Evolutionary conservation across 2,888 invertebrate species (phyloP), one percentile per base, ranked within the genome.

Genomic region (Zygothrica quintamaculata): DNA sequence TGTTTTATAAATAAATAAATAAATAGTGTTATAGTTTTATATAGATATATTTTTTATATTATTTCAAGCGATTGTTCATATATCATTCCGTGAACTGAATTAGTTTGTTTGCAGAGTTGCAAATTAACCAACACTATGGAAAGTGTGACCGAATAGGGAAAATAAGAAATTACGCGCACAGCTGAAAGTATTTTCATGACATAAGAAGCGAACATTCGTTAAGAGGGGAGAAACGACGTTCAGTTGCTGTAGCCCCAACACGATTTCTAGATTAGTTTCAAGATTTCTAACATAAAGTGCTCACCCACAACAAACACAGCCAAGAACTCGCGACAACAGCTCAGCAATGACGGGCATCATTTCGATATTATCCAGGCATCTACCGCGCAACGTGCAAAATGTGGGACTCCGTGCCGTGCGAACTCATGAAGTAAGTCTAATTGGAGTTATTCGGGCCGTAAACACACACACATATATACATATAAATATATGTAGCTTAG

Each of bases 291-390:
- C 39, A 44, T 51, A 84, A 67, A 71, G 74, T 85, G 64, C 61
- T 72, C 33, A 64, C 48, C 57, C 36, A 61, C 31, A 56, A 42
- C 44, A 47, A 44, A 25, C 47, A 39, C 43, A 50, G 71, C 74
- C 39, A 56, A 42, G 47, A 44, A 40, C 11, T 59, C 56, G 51
- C 44, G 40, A 47, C 61, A 47, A 61, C 61, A 64, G 33, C 66
- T 57, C 59, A 65, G 60, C 50, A 59, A 92, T 92, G 92, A 91
- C 92, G 85, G 91, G 91, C 66, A 89, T 93, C 89, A 89, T 93
- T 72, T 91, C 91, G 55, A 85, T 92, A 78, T 90, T 92, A 69
- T 89, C 92, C 72, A 91, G 92, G 71, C 91, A 89, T 79, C 74
- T 92, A 79, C 91, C 91, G 70, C 90, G 91, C 65, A 77, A 86